These are phyloP conservation scores for Ctenomys sociabilis DNA, from an alignment of 2,113 vertebrate genomes.

Conservation along the genomic window DNA sequence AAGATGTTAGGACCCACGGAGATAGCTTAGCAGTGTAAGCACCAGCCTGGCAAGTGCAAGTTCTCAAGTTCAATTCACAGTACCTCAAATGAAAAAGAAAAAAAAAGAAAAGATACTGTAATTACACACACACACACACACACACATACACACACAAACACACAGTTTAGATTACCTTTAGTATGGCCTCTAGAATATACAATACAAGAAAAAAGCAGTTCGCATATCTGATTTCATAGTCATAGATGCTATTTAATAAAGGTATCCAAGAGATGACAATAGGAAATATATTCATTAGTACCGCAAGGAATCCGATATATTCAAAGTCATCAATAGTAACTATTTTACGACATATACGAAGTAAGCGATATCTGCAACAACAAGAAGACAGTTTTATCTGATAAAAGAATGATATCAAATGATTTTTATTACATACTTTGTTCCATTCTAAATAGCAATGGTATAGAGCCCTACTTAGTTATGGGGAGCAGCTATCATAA, in stretches of 20 bases:
- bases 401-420: conserved; percentile 11
- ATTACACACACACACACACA: no score
- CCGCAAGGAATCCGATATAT: conserved; percentile 69
- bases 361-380: conserved; percentile 70
- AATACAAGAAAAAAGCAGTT: conserved; percentile 77
- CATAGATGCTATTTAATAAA: background rate
- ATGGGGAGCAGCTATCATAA: background rate
- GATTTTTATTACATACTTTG: background rate
- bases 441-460: background rate
- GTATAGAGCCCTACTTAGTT: background rate
- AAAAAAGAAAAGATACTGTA: no score
- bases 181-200: conserved; percentile 74
- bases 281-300: conserved; percentile 76
- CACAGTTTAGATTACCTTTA: conserved; percentile 79
- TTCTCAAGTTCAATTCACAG: no score
- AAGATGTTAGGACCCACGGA: background rate
- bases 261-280: conserved; percentile 72
- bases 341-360: conserved; percentile 67
- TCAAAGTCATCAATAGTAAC: conserved; percentile 83
- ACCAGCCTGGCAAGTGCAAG: no score
- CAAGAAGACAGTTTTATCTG: conserved; percentile 6
- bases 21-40: no score
- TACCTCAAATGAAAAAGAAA: no score
- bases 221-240: conserved; percentile 36
- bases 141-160: background rate